Base-by-base conservation (phyloP, 2,113 vertebrate genomes). In the Ovibos moschatus region DNA sequence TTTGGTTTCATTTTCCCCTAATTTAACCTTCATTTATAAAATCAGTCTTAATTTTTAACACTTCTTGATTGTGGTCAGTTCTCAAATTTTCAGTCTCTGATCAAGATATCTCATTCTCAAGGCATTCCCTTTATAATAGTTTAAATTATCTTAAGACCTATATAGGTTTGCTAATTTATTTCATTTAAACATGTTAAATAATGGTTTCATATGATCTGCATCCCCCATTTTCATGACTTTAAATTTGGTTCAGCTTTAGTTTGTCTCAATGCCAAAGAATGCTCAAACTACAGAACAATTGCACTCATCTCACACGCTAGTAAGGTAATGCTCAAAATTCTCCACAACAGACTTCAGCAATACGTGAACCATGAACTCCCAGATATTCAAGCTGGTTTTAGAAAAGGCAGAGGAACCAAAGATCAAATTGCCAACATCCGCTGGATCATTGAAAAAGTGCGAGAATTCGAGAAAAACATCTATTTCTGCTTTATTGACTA, bases 21-120 rank as follows among this genome's bases (percentile, higher is more conserved):
- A 50, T 5, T 93, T 84, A 85, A 2, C 0, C 0, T 95, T 57
- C 17, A 36, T 94, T 96, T 88, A 5, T 91, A 86, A 67, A 89
- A 78, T 53, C 5, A 1, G 1, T 50, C 82, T 71, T 33, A 47
- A 50, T 96, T 47, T n/a, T 50, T n/a, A 28, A 58, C 74, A 36
- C n/a, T 94, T 93, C 3, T 13, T 97, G 6, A 53, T 64, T 93
- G 45, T 88, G 51, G 13, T 88, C 23, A 50, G 25, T 92, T 86
- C 10, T 86, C 8, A 94, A 51, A 27, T 58, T 97, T 16, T 84
- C 11, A 71, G 21, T 7, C 1, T 83, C 25, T 47, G 7, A 53
- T 67, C 0, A 64, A 30, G 3, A n/a, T 28, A 84, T 36, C 10
- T 88, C 8, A 91, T 64, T 87, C 19, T 25, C 11, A 27, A 81